Evolutionary conservation across 2,888 invertebrate species (phyloP), one percentile per base, ranked within the genome.

Genomic region (Drosophila lacicola): DNA sequence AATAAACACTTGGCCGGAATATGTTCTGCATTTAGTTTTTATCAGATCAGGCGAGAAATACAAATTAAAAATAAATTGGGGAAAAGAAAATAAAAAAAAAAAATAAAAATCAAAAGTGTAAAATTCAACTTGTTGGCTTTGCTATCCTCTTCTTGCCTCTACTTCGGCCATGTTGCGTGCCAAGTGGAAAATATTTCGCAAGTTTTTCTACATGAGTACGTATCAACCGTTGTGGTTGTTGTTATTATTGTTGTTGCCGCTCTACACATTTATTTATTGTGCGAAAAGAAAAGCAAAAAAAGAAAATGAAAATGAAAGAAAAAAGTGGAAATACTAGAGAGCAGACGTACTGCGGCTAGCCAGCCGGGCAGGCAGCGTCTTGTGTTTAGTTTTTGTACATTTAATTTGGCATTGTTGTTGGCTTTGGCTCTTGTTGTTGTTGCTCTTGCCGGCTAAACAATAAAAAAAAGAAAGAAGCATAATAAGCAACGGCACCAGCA

Each of bases 101-200:
- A 47, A 37, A 70, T 44, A 42, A 72, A 86, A 77, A 80, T 78
- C 75, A 82, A 84, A 87, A 87, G 81, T 87, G 79, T 87, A 79
- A 74, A 70, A 74, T 76, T 74, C 69, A 81, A 74, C 77, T 75
- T 76, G 75, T 75, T 76, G 75, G 72, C 68, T 61, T 19, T 53
- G 57, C 13, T 46, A 57, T 49, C 36, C 63, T 49, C 63, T 50
- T 50, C 50, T 17, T 11, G 53, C 53, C 41, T 14, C 41, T 57
- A 49, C 47, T 64, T 65, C 44, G 85, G 73, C 74, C 88, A 80
- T 80, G 78, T 78, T 86, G 85, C 83, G 85, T 86, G 85, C 85
- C 85, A 86, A 86, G 88, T 86, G 85, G 88, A 86, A 85, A 88
- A 88, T 86, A 86, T 86, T 86, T 86, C 86, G 88, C 86, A 85